phyloP scores from a whole-genome alignment of 2,113 vertebrate species.

The Puntigrus tetrazona region DNA sequence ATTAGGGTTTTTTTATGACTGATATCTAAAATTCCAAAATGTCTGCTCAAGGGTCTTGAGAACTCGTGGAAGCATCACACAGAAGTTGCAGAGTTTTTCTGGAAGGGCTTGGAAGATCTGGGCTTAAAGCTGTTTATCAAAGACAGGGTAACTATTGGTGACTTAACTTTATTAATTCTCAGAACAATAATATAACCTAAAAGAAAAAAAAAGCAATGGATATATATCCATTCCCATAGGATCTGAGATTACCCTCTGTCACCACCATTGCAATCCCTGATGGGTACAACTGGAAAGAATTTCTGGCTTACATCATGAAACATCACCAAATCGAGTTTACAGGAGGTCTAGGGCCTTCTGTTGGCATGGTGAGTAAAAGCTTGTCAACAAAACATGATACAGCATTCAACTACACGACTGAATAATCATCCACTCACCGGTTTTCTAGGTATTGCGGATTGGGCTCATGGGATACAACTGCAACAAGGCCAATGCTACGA shows the following conservation, averaged over 20 bases:
- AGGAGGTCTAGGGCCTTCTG: slow-evolving; percentile 87
- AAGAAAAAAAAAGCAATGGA: background rate
- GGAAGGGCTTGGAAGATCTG: slow-evolving; percentile 79
- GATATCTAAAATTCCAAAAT: background rate
- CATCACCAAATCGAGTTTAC: slow-evolving; percentile 84
- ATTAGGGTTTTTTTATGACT: background rate
- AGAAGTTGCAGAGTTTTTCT: slow-evolving; percentile 76
- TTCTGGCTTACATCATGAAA: slow-evolving; percentile 84
- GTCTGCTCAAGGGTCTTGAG: slow-evolving; percentile 84
- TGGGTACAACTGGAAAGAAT: slow-evolving; percentile 86
- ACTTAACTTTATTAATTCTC: background rate
- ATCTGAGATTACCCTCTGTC: slow-evolving; percentile 86
- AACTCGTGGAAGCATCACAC: slow-evolving; percentile 83
- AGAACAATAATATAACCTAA: background rate
- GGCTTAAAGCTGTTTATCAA: slow-evolving; percentile 90
- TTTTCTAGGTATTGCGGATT: slow-evolving; percentile 87
- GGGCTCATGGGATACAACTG: slow-evolving; percentile 95
- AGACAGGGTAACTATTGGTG: slow-evolving; percentile 74
- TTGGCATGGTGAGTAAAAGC: slow-evolving; percentile 80
- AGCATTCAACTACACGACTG: background rate
- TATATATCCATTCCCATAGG: slow-evolving; percentile 57
- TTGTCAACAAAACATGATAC: background rate
- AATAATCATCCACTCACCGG: slow-evolving; percentile 13
- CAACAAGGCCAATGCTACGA: slow-evolving; percentile 80
- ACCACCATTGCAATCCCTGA: slow-evolving; percentile 83